Evolutionary conservation across 2,888 invertebrate species (phyloP).

Genomic region (Yponomeuta evonymella): DNA sequence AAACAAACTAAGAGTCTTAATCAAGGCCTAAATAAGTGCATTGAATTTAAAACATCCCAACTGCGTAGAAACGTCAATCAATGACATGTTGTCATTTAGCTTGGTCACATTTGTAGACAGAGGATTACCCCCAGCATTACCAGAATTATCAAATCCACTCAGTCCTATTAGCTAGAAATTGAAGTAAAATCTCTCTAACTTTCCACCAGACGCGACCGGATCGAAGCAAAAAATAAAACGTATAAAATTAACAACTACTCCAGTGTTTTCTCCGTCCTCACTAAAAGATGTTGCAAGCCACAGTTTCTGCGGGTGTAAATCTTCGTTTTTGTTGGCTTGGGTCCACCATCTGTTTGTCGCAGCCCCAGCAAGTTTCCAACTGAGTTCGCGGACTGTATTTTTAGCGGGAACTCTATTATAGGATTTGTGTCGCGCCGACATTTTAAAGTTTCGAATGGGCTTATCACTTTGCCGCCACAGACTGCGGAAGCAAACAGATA

Average conservation of each 20-base stretch:
- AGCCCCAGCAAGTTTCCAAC: conserved; percentile 10
- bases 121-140: too few species aligned
- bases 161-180: too few species aligned
- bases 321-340: conserved; percentile 19
- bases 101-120: too few species aligned
- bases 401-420: conserved; percentile 11
- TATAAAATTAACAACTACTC: neutral
- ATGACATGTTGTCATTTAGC: too few species aligned
- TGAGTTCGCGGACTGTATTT: conserved; percentile 12
- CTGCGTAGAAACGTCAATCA: too few species aligned
- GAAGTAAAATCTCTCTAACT: too few species aligned
- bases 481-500: neutral
- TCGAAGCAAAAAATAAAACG: neutral
- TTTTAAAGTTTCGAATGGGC: neutral
- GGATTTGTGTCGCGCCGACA: neutral
- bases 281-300: conserved; percentile 20
- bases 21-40: too few species aligned
- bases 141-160: too few species aligned
- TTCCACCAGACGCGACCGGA: neutral
- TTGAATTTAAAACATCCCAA: too few species aligned
- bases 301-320: conserved; percentile 18
- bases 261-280: neutral
- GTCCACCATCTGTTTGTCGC: conserved; percentile 16
- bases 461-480: neutral
- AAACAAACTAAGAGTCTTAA: too few species aligned